These are phyloP conservation scores for Osmoderma eremita DNA, from an alignment of 2,888 invertebrate genomes.

Conservation along the genomic window DNA sequence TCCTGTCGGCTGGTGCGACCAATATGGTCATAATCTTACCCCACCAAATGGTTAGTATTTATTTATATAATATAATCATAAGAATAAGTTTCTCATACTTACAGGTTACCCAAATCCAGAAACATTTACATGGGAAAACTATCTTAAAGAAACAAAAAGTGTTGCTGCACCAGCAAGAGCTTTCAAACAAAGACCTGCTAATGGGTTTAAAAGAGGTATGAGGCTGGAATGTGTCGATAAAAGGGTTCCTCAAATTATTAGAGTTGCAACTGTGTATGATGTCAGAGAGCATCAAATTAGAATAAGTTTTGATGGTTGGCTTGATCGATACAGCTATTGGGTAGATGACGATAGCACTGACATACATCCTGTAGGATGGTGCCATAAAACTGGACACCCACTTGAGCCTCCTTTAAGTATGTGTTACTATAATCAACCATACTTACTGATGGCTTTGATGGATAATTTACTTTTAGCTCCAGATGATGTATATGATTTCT, in stretches of 20 bases:
- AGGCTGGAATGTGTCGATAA: conserved; percentile 89
- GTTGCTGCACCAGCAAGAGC: conserved; percentile 82
- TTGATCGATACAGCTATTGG: conserved; percentile 85
- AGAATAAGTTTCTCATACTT: conserved; percentile 44
- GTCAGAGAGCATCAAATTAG: conserved; percentile 79
- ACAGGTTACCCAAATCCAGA: conserved; percentile 76
- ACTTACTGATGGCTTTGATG: background rate
- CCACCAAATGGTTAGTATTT: conserved; percentile 76
- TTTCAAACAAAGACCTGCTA: conserved; percentile 81
- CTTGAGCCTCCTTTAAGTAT: conserved; percentile 85
- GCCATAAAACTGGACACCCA: conserved; percentile 86
- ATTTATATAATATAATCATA: conserved; percentile 38
- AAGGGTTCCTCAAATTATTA: conserved; percentile 82
- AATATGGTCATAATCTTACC: conserved; percentile 79
- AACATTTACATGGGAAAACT: conserved; percentile 86
- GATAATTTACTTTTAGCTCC: conserved; percentile 64
- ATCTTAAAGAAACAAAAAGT: conserved; percentile 79
- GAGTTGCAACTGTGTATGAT: conserved; percentile 84
- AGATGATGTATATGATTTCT: conserved; percentile 70
- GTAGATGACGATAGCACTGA: conserved; percentile 90
- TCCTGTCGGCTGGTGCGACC: conserved; percentile 92
- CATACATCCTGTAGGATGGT: conserved; percentile 93
- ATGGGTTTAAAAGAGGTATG: conserved; percentile 85
- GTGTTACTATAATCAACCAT: conserved; percentile 52
- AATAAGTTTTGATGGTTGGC: conserved; percentile 91